Evolutionary conservation across 2,797 vertebrate genomes (phyloP), one percentile per base, ranked within the genome.

Genomic region (Hoplostethus mediterraneus): DNA sequence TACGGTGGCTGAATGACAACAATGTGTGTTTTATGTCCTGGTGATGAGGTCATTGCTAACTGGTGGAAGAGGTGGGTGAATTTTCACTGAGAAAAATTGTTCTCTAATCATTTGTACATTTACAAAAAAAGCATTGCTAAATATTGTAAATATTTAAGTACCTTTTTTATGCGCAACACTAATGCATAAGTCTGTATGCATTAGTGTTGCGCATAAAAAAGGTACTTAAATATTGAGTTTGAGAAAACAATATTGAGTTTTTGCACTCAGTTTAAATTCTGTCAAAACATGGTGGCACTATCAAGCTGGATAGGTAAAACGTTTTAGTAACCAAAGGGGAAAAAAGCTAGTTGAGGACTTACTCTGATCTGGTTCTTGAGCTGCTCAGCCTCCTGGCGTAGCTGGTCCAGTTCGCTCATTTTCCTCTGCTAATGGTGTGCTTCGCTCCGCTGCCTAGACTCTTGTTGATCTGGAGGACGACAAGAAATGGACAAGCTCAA

Each of bases 391-490:
- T 98, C 97, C 94, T 97, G 96, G 95, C 97, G 97, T 96, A 98
- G 94, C 95, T 98, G 97, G 93, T 99, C 98, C 73, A 99, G 96
- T 94, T 99, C 98, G 82, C 97, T 99, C 98, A 99, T 99, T 96
- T 98, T 99, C 95, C 93, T 94, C 90, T 94, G 89, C 95, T 96
- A 94, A 94, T 94, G 93, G 93, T 96, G 94, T 86, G 93, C 95
- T 95, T 95, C 92, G 82, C 93, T 92, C 94, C 94, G 92, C 94
- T 94, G 93, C 96, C 89, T 89, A 91, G 95, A 95, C 93, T 28
- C 28, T 92, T 95, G 89, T 93, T 92, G 94, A 95, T 96, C 97
- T 99, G 78, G 17, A 74, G 63, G 42, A 77, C n/a, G 69, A 28
- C 84, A 52, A 78, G 30, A 66, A 63, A 74, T 3, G 7, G 42